phyloP scores from a whole-genome alignment of 1,140 invertebrate species.

The Brachionus asplanchnoidis region DNA sequence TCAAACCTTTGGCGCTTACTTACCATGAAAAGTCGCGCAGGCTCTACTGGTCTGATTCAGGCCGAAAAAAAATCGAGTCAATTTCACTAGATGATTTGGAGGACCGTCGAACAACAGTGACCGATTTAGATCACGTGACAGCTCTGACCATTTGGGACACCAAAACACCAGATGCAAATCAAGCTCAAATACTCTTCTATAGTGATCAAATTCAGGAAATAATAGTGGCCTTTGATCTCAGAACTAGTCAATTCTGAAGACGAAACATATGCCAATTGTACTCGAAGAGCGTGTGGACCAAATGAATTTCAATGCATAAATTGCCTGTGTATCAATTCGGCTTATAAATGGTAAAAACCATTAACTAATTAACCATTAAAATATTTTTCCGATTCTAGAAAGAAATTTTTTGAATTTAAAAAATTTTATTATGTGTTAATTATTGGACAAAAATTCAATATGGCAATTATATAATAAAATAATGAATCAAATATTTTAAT shows the following conservation, averaged over 20 bases:
- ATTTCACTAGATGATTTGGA: not conserved
- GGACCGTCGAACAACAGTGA: not conserved
- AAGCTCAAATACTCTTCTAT: not conserved
- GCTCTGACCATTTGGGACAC: not conserved
- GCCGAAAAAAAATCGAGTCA: constrained; percentile 42
- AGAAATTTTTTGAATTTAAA: not conserved
- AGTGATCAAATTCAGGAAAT: constrained; percentile 27
- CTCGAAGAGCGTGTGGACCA: constrained; percentile 72
- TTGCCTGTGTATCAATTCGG: constrained; percentile 75
- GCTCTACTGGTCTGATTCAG: constrained; percentile 52
- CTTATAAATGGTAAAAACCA: constrained; percentile 60
- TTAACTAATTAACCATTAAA: no score
- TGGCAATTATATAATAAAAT: no score
- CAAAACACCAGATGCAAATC: not conserved
- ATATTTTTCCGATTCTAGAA: no score
- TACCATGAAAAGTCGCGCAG: constrained; percentile 46
- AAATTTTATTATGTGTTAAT: not conserved
- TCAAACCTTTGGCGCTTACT: constrained; percentile 56
- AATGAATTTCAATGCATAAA: constrained; percentile 71
- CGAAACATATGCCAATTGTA: not conserved
- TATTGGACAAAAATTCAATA: not conserved
- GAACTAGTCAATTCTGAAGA: constrained; percentile 16
- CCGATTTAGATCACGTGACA: not conserved
- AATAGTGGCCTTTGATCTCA: not conserved
- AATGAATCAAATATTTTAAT: not conserved